Evolutionary conservation across 35 echinoderm and acorn worm genomes (phyloP), one percentile per base, ranked within the genome.

Genomic region (Strongylocentrotus purpuratus): DNA sequence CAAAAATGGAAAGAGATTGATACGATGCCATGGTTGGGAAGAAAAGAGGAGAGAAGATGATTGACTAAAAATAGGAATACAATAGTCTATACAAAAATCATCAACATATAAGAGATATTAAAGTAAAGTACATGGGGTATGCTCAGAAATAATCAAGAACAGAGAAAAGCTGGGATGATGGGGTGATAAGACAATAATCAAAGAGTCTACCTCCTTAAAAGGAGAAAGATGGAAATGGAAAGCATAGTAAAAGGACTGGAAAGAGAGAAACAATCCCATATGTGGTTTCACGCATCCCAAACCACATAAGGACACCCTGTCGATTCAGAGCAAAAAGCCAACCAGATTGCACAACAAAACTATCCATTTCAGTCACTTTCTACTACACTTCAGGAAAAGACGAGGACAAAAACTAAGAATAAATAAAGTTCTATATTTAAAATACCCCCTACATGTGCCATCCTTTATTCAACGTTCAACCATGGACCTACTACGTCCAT

Each of bases 291-390:
- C 15, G n/a, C 65, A 78, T n/a, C 20, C 25, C 2, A 78, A 59
- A 78, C 65, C 65, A 78, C 65, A 78, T 78, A 22, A 78, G 65
- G 65, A 78, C 65, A 78, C 28, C 18, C 65, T 22, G 28, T 78
- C 65, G 0, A 78, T 78, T 28, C 65, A 78, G 65, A 28, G 22
- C 65, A 78, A 78, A 78, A 78, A 6, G 65, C 20, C 65, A 25
- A 78, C 65, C 65, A 78, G 65, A 78, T 78, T 78, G 65, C 65
- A 28, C 65, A n/a, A 78, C 65, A 78, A 78, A 78, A 78, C 65
- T 78, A 78, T 78, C 61, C 20, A 78, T 78, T 28, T n/a, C 65
- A 78, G 1, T 70, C 61, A 18, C 22, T 22, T 70, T 70, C 61
- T 70, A 25, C 61, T 28, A 25, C 17, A 70, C 20, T 70, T 25